Evolutionary conservation across 2,113 vertebrate species (phyloP), one percentile per base, ranked within the genome.

Genomic region (Coregonus clupeaformis): DNA sequence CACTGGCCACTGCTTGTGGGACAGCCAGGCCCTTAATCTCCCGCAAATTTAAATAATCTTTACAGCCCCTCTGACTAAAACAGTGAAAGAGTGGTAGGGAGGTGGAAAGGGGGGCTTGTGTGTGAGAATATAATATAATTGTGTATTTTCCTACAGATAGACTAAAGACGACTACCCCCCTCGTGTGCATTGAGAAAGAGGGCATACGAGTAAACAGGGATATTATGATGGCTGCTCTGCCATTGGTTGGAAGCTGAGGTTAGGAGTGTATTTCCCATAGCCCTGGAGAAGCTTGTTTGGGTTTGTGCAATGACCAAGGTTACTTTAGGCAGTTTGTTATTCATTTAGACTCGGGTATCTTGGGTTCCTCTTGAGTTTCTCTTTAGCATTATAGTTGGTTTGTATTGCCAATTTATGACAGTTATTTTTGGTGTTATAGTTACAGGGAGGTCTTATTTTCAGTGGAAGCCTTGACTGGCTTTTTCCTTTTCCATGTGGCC

Each of bases 211-310:
- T 69, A 73, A 78, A 78, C 59, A 64, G 29, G 65, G 62, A 60
- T 68, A 63, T 69, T 63, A 74, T 73, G 73, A 78, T 69, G 52
- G 65, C 65, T 30, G 25, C 67, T 22, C 66, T 4, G 7, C 25
- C 25, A 27, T 25, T 63, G 24, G 60, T 45, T 30, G 60, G 55
- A 67, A 55, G 69, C 68, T 72, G 16, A 69, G 49, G 25, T 45
- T 57, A 57, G 20, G 16, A 74, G 62, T 3, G 22, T 18, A 36
- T 30, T 81, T 81, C 75, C 79, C 77, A 80, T 73, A 76, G 74
- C 22, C 74, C 73, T 59, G 13, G 25, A 72, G 24, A 67, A 71
- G 47, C 36, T 62, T 74, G 69, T 75, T 74, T 63, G 60, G 60
- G 60, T 63, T 63, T 18, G 11, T 25, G 24, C 18, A 57, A 60